Percentiles rank a stretch among this genome's conserved stretches.
Conservation (phyloP, 2,797 vertebrate species). For the Propithecus perrieri region DNA sequence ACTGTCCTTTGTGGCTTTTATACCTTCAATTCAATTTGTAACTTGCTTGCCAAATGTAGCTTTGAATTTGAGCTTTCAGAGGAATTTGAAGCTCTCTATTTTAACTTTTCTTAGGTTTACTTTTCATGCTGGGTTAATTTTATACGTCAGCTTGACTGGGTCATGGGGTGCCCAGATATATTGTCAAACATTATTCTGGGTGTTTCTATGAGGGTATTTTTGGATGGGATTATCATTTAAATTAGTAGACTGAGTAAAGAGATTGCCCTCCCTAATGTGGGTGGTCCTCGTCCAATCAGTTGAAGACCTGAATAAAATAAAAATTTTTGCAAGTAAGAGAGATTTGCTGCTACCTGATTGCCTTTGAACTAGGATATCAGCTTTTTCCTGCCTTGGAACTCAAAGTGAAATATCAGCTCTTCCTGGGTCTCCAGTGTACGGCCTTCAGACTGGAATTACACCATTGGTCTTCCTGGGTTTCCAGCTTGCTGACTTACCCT, state of each 20-base stretch:
- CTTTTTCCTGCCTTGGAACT: neutral
- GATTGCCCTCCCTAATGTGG: neutral
- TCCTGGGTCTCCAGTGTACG: neutral
- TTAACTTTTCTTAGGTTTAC: neutral
- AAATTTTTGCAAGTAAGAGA: neutral
- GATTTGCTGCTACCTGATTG: neutral
- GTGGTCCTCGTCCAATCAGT: neutral
- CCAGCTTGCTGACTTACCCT: neutral
- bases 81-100: neutral
- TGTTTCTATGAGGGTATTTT: neutral
- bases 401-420: neutral
- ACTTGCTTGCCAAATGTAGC: neutral
- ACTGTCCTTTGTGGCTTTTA: neutral
- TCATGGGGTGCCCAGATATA: neutral
- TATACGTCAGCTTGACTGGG: neutral
- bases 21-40: neutral
- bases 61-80: slow-evolving; percentile 32
- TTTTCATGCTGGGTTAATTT: slow-evolving; percentile 16
- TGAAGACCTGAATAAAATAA: slow-evolving; percentile 26
- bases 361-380: neutral
- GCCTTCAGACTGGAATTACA: neutral
- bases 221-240: neutral
- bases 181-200: slow-evolving; percentile 3
- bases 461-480: neutral
- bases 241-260: neutral